Percentiles rank a stretch among this genome's conserved stretches.
These are phyloP conservation scores for Chouioia cunea DNA, from an alignment of 2,888 invertebrate species.

Conservation along the genomic window DNA sequence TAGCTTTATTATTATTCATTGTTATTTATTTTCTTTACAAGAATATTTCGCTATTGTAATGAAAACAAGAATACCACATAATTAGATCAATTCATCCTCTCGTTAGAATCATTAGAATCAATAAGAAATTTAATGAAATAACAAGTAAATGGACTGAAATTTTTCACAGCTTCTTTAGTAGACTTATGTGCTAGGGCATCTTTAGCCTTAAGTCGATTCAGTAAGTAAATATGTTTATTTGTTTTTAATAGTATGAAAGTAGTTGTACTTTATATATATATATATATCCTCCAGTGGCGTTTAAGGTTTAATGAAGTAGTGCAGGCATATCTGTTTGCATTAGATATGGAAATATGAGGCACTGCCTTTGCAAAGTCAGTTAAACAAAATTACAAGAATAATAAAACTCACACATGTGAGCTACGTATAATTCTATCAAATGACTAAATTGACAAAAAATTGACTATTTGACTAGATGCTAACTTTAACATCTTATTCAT, in stretches of 20 bases:
- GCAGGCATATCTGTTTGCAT: constrained; percentile 43
- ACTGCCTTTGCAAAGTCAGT: constrained; percentile 20
- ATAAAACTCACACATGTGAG: constrained; percentile 25
- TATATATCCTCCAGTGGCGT: constrained; percentile 27
- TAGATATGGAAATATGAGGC: constrained; percentile 46
- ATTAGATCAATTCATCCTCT: constrained; percentile 19
- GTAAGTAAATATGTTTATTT: constrained; percentile 60
- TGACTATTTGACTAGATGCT: constrained; percentile 37
- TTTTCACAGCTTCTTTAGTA: constrained; percentile 54
- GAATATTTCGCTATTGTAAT: constrained; percentile 35
- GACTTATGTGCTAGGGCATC: constrained; percentile 57
- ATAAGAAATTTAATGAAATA: constrained; percentile 52
- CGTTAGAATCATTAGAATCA: constrained; percentile 45
- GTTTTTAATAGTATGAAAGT: constrained; percentile 63
- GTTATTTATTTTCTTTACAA: constrained; percentile 26
- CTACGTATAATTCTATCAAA: constrained; percentile 34
- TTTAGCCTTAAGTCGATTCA: constrained; percentile 56
- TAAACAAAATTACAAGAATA: constrained; percentile 22
- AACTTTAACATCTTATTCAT: constrained; percentile 7
- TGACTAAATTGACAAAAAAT: constrained; percentile 42
- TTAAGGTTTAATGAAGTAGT: constrained; percentile 38
- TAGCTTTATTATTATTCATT: constrained; percentile 30
- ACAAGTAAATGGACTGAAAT: constrained; percentile 56
- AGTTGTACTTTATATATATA: constrained; percentile 62
- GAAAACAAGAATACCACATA: constrained; percentile 30